Percentiles rank a stretch among this genome's conserved stretches.
Evolutionary conservation across 2,113 vertebrate species (phyloP).

Genomic region (Zosterops japonicus): DNA sequence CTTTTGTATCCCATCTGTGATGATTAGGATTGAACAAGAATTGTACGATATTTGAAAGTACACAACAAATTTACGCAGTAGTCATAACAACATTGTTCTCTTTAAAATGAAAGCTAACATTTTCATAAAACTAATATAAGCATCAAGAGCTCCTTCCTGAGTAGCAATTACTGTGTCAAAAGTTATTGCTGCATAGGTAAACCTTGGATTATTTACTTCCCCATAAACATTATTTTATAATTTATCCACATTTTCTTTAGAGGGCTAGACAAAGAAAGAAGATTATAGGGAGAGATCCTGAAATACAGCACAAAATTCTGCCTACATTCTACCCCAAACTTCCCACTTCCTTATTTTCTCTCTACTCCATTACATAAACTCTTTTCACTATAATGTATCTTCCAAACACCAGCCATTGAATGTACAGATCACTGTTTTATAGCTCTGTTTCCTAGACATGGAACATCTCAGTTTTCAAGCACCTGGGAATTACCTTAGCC

Average conservation of each 20-base stretch:
- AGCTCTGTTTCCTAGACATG: neutral
- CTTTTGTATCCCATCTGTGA: neutral
- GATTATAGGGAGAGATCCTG: neutral
- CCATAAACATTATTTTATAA: neutral
- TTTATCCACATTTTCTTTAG: neutral
- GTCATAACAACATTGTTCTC: neutral
- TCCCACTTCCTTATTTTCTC: neutral
- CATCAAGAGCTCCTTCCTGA: constrained; percentile 15
- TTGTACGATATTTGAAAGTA: neutral
- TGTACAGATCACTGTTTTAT: neutral
- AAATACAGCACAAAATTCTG: neutral
- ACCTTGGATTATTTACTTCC: constrained; percentile 40
- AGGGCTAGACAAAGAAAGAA: neutral
- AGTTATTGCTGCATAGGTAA: neutral
- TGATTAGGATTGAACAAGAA: neutral
- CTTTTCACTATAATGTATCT: neutral
- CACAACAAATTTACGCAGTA: neutral
- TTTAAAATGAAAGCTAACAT: constrained; percentile 14
- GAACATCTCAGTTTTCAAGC: neutral
- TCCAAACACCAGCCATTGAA: neutral
- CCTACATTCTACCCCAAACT: neutral
- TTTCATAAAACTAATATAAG: constrained; percentile 25
- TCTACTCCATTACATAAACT: neutral
- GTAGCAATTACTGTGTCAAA: constrained; percentile 30
- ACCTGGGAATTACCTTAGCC: neutral